Conservation (phyloP, 2,888 invertebrate genomes). For the Maniola hyperantus region DNA sequence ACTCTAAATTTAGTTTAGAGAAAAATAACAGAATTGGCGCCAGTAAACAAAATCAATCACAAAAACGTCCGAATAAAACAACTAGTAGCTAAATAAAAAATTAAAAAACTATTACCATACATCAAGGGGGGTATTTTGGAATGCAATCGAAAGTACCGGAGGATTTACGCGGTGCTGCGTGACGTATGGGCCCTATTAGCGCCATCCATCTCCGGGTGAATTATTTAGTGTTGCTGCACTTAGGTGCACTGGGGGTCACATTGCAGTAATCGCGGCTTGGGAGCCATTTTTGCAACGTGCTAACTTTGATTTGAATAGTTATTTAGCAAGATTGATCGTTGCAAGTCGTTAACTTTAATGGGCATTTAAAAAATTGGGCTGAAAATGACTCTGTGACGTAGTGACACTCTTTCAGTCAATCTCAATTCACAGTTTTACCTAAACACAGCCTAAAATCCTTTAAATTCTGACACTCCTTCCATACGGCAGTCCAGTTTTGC, state of each 20-base stretch:
- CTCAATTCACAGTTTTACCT: too few species aligned
- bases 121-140: constrained; percentile 44
- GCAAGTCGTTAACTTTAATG: background rate
- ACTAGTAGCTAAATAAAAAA: constrained; percentile 9
- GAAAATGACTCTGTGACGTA: too few species aligned
- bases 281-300: constrained; percentile 8
- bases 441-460: too few species aligned
- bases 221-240: constrained; percentile 72
- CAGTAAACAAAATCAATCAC: constrained; percentile 10
- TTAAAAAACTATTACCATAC: constrained; percentile 30
- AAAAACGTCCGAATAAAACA: constrained; percentile 12
- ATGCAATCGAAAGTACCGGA: constrained; percentile 70
- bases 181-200: constrained; percentile 69
- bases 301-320: background rate
- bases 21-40: too few species aligned
- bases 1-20: too few species aligned
- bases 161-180: constrained; percentile 68
- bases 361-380: too few species aligned
- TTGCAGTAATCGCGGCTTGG: constrained; percentile 23
- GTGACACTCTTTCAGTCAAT: too few species aligned
- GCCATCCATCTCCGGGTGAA: constrained; percentile 64
- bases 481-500: too few species aligned
- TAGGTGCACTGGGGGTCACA: constrained; percentile 49
- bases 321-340: constrained; percentile 5
- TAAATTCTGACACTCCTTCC: too few species aligned